phyloP scores from a whole-genome alignment of 2,797 vertebrate genomes.

The Urocyon cinereoargenteus region DNA sequence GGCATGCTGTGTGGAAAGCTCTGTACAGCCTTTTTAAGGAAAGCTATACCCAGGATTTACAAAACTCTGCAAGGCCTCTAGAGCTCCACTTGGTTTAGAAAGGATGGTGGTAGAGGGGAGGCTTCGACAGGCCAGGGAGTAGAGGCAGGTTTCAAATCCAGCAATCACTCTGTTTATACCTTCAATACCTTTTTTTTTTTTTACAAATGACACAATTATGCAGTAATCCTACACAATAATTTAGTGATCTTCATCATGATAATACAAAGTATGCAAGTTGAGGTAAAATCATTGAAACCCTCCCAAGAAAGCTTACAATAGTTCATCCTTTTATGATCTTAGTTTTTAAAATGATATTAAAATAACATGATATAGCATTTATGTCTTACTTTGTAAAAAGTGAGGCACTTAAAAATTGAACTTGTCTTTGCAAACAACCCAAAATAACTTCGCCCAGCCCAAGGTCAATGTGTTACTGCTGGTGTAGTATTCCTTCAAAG shows the following conservation, averaged over 20 bases:
- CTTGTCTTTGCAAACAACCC: constrained; percentile 20
- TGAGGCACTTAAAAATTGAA: background rate
- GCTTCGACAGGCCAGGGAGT: background rate
- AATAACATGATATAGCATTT: background rate
- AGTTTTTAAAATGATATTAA: background rate
- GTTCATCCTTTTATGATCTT: background rate
- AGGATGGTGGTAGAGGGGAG: background rate
- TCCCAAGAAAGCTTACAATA: background rate
- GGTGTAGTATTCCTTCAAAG: background rate
- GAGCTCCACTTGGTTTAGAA: background rate
- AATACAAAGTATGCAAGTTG: background rate
- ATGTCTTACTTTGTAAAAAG: background rate
- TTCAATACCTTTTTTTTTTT: background rate
- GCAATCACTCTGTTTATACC: background rate
- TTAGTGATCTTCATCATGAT: background rate
- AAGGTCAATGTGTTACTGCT: background rate
- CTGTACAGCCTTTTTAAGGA: background rate
- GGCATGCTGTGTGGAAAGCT: background rate
- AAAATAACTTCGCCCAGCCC: background rate
- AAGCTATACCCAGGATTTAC: background rate
- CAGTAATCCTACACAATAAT: background rate
- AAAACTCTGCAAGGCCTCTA: background rate
- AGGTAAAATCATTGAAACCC: background rate
- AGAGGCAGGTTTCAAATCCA: background rate
- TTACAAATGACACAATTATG: background rate